phyloP scores from a whole-genome alignment of 2,113 vertebrate species.

The Lagopus leucura region DNA sequence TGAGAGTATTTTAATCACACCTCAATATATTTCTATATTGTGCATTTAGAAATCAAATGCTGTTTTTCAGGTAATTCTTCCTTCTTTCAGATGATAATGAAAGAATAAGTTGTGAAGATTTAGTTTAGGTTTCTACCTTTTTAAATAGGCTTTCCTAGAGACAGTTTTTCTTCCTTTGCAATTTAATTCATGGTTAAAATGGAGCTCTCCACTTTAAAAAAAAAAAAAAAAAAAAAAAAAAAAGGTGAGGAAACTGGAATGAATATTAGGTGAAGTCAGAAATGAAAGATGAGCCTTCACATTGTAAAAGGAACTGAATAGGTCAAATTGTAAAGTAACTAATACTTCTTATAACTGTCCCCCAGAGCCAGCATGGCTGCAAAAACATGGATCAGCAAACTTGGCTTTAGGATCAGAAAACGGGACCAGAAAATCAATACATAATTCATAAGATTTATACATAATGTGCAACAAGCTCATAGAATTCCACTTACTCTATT shows the following conservation, averaged over 20 bases:
- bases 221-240: not conserved
- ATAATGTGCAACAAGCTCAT: accelerated
- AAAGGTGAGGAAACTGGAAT: accelerated
- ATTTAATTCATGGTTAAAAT: not conserved
- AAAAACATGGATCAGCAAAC: not conserved
- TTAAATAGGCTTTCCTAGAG: not conserved
- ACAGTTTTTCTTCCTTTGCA: not conserved
- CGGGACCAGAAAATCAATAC: not conserved
- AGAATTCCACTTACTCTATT: not conserved
- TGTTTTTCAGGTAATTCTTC: not conserved
- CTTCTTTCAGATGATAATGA: not conserved
- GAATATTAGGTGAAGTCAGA: not conserved
- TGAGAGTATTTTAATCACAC: not conserved
- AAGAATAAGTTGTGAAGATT: not conserved
- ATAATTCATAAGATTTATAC: not conserved
- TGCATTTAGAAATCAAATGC: not conserved
- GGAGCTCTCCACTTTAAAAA: not conserved
- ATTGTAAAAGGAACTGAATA: not conserved
- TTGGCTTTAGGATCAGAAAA: not conserved
- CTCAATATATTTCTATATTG: not conserved
- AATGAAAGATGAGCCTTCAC: not conserved
- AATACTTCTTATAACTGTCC: not conserved
- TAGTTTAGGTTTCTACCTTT: not conserved
- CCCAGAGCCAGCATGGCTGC: not conserved
- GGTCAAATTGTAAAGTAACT: not conserved